Base-by-base conservation (phyloP, 1,140 invertebrate genomes). In the Batillaria attramentaria region DNA sequence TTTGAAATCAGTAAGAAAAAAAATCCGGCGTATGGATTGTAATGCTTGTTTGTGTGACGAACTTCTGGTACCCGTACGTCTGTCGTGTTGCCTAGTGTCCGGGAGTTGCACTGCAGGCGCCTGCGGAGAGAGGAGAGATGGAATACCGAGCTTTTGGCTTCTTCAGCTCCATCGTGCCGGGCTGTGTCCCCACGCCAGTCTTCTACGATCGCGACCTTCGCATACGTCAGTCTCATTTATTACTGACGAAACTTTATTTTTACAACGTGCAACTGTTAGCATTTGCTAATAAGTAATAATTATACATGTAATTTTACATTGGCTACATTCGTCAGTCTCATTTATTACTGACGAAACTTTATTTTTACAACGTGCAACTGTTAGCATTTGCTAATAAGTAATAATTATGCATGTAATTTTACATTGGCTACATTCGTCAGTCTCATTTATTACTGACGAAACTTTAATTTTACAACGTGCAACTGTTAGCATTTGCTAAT, bases 131-230 rank as follows among this genome's bases (percentile, higher is more conserved):
- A 50, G 77, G 80, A 5, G 65, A 74, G 37, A 70, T 65, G 3
- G 85, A 86, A 37, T 85, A 79, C 72, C 68, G 78, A 33, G 84
- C 84, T 18, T 46, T 84, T 1, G 18, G 28, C 0, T 81, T 68
- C 46, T 85, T 86, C 66, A 68, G 84, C 31, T 43, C 33, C 2
- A 43, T 80, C 3, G 75, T 79, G 18, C 78, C 78, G 33, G 82
- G 79, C 13, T 78, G 65, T 74, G 81, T 84, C 18, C 85, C 85
- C 16, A 4, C 39, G 4, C 76, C 80, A 24, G 81, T 81, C 66
- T 80, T 80, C 50, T 85, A 80, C 74, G 80, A 85, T 70, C 24
- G 43, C 18, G 68, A 77, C 20, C 41, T 39, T 18, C 75, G 62
- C 42, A 69, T 68, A 20, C 50, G 84, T 84, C 79, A 54, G 77